Percentiles rank a stretch among this genome's conserved stretches.
phyloP scores from a whole-genome alignment of 2,113 vertebrate genomes.

The Oreocharis arfaki region DNA sequence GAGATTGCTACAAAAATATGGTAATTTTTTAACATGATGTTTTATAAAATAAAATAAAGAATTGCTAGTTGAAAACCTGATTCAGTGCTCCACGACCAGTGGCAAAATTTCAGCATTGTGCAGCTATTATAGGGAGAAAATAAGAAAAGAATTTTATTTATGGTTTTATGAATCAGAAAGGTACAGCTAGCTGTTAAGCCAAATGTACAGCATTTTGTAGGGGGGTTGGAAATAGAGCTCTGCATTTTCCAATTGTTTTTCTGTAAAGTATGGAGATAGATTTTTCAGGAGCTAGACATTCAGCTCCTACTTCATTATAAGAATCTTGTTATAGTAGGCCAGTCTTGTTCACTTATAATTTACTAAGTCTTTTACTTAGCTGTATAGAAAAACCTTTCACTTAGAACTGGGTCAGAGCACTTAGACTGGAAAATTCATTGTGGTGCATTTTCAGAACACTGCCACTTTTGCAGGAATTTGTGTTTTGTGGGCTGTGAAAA shows the following conservation, averaged over 20 bases:
- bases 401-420: not conserved
- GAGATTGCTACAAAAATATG: not conserved
- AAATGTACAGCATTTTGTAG: not conserved
- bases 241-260: not conserved
- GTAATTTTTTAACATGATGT: not conserved
- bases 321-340: not conserved
- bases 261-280: not conserved
- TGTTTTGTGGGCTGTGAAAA: not conserved
- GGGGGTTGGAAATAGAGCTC: not conserved
- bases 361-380: not conserved
- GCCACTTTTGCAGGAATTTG: not conserved
- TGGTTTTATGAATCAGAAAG: not conserved
- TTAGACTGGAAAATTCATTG: conserved; percentile 6
- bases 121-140: not conserved
- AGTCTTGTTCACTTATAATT: not conserved
- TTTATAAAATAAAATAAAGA: not conserved
- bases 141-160: conserved; percentile 12
- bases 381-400: not conserved
- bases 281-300: not conserved
- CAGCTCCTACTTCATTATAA: not conserved
- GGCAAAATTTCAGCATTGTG: not conserved
- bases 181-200: not conserved
- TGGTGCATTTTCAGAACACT: not conserved
- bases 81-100: not conserved
- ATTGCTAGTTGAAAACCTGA: not conserved